Conservation (phyloP, 92 coral and sea anemone genomes). For the Zoanthus sansibaricus region DNA sequence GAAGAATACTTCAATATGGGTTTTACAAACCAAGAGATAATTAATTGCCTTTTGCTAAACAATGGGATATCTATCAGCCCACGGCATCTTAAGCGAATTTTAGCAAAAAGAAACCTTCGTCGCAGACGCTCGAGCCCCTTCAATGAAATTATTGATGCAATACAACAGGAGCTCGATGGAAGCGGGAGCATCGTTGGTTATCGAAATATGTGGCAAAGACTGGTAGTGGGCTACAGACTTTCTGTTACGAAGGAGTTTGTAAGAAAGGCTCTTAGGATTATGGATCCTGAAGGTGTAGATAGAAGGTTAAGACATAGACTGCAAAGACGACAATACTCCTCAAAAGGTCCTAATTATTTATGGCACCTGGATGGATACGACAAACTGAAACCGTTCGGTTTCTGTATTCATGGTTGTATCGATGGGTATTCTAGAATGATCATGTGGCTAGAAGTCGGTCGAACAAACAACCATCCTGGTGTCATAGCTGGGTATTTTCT, state of each 20-base stretch:
- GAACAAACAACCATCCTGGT: slow-evolving; percentile 15
- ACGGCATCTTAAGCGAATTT: slow-evolving; percentile 61
- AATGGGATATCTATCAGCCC: slow-evolving; percentile 43
- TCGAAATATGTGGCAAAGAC: slow-evolving; percentile 60
- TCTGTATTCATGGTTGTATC: slow-evolving; percentile 67
- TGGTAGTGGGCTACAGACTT: slow-evolving; percentile 56
- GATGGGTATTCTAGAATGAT: slow-evolving; percentile 61
- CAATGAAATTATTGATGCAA: slow-evolving; percentile 51
- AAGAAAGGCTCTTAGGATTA: slow-evolving; percentile 28
- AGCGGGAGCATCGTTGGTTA: slow-evolving; percentile 66
- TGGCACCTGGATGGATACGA: slow-evolving; percentile 77
- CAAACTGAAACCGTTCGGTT: slow-evolving; percentile 73
- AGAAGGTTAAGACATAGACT: slow-evolving; percentile 63
- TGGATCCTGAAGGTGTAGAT: slow-evolving; percentile 44
- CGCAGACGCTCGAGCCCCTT: slow-evolving; percentile 56
- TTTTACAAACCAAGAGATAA: no score
- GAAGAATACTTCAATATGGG: no score
- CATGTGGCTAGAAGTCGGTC: slow-evolving; percentile 57
- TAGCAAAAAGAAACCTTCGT: slow-evolving; percentile 55
- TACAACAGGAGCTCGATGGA: slow-evolving; percentile 57
- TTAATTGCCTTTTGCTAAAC: no score
- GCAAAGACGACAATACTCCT: slow-evolving; percentile 67
- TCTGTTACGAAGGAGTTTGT: slow-evolving; percentile 63
- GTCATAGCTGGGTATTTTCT: slow-evolving; percentile 24
- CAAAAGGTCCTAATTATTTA: slow-evolving; percentile 69